Percentiles rank a stretch among this genome's conserved stretches.
Evolutionary conservation across 2,888 invertebrate species (phyloP).

Genomic region (Atherix ibis): DNA sequence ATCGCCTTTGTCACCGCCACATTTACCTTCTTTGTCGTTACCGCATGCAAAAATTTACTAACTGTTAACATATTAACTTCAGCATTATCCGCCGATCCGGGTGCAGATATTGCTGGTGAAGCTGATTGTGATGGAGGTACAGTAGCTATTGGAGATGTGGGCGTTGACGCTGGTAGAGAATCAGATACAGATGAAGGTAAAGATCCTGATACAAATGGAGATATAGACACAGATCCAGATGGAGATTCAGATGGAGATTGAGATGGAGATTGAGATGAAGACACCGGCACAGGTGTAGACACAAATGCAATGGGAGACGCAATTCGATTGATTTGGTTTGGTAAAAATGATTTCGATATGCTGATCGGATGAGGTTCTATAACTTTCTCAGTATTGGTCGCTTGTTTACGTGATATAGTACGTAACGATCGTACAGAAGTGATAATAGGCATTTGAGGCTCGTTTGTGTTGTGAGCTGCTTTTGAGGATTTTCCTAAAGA

Average conservation of each 20-base stretch:
- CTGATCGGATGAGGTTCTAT: no score
- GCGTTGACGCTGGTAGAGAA: neutral
- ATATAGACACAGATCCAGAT: no score
- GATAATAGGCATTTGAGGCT: constrained; percentile 4
- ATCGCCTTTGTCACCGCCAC: constrained; percentile 10
- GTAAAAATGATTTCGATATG: no score
- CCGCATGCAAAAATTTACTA: constrained; percentile 2
- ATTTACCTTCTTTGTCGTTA: constrained; percentile 8
- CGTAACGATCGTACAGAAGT: constrained; percentile 8
- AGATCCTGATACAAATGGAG: no score
- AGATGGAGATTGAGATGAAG: no score
- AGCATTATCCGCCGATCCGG: no score
- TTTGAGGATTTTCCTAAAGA: neutral
- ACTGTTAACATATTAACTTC: neutral
- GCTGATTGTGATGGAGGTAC: neutral
- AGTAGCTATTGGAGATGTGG: neutral
- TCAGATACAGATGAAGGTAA: no score
- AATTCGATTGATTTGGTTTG: no score
- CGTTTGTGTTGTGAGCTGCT: neutral
- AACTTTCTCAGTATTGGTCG: neutral
- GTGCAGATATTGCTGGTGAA: neutral
- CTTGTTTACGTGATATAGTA: neutral
- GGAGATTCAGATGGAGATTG: no score
- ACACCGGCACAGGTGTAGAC: no score
- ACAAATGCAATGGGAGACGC: no score